Base-by-base conservation (phyloP, 2,888 invertebrate genomes). In the Altica lythri region DNA sequence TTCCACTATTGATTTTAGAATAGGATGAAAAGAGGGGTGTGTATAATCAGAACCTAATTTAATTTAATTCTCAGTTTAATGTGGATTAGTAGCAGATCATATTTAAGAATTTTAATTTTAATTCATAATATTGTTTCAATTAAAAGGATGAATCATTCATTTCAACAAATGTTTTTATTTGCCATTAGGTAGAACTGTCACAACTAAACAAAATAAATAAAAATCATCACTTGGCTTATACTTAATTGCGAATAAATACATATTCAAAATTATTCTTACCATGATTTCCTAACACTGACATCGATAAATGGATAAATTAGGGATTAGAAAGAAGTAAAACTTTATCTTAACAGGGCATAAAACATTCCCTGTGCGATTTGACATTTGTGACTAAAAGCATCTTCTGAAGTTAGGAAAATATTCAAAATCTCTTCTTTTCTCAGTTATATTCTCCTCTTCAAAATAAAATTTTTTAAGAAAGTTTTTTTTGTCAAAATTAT, bases 251-350 rank as follows among this genome's bases (percentile, higher is more conserved):
- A 37, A 48, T 43, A 32, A 37, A 47, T 25, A 47, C 14, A 34
- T 10, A 2, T 9, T 22, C 14, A 40, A 51, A 43, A 10, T 40
- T 3, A 9, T 4, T 16, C 48, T 50, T 55, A 60, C 60, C 60
- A 60, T 60, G 55, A 51, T 60, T 57, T 30, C 45, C 4, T 10
- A 38, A 46, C 45, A 43, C 19, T 19, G 43, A 35, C 44, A 13
- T 19, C 44, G 13, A 30, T 40, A 30, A 30, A 16, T n/a, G 13
- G 29, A 25, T n/a, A 14, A 49, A 45, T 25, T 35, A n/a, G n/a
- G n/a, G 30, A 49, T 30, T 30, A 40, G 16, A 46, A 45, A 38
- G 38, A 13, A 32, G 30, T 14, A 43, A 52, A 50, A 52, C 19
- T 30, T 34, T 47, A 43, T 46, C 32, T 14, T 38, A 43, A 27